phyloP scores from a whole-genome alignment of 2,888 invertebrate genomes.

The Brachypterus glaber region DNA sequence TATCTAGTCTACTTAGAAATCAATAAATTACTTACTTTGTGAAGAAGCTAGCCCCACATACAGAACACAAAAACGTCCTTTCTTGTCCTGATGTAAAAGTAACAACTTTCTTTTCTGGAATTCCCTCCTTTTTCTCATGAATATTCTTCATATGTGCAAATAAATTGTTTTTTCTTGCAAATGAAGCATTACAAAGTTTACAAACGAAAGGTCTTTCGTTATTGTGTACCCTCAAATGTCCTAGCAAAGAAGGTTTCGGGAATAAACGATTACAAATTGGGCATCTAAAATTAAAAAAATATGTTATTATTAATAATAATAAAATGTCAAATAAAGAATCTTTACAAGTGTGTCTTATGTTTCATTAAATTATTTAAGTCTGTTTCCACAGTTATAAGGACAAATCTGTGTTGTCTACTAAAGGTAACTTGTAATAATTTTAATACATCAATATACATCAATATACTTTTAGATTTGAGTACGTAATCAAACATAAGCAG shows the following conservation, averaged over 20 bases:
- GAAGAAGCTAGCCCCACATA: slow-evolving; percentile 41
- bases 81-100: slow-evolving; percentile 17
- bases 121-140: slow-evolving; percentile 26
- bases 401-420: slow-evolving; percentile 28
- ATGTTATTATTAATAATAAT: no score
- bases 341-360: no score
- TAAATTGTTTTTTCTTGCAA: slow-evolving; percentile 57
- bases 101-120: slow-evolving; percentile 13
- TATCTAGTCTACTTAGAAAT: no score
- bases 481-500: no score
- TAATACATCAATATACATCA: no score
- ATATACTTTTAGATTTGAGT: no score
- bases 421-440: no score
- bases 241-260: slow-evolving; percentile 55
- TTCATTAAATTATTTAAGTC: no score
- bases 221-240: slow-evolving; percentile 64
- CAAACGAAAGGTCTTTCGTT: slow-evolving; percentile 64
- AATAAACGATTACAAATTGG: slow-evolving; percentile 58
- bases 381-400: slow-evolving; percentile 36
- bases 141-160: slow-evolving; percentile 53
- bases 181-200: slow-evolving; percentile 51
- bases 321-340: no score
- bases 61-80: slow-evolving; percentile 37
- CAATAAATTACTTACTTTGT: slow-evolving; percentile 45
- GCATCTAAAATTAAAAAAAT: no score